These are phyloP conservation scores for Mercenaria mercenaria DNA, from an alignment of 1,140 invertebrate species.

Conservation along the genomic window DNA sequence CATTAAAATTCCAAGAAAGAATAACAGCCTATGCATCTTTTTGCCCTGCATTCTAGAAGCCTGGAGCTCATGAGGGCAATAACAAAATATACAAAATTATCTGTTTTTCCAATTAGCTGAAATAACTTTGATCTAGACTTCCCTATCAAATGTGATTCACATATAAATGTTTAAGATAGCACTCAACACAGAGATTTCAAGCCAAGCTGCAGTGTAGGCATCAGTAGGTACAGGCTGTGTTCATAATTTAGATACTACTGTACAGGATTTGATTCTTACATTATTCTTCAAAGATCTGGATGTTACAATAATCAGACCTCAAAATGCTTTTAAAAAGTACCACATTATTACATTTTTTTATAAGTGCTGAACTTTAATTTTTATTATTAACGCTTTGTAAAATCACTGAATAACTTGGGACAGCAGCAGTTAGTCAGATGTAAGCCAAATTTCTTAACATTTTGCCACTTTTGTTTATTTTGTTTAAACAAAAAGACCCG, in stretches of 20 bases:
- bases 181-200: not conserved
- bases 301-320: too few relatives aligned
- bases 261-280: too few relatives aligned
- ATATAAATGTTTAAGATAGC: conserved; percentile 38
- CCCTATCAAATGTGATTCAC: conserved; percentile 49
- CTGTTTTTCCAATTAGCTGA: conserved; percentile 59
- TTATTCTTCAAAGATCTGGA: too few relatives aligned
- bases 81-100: conserved; percentile 32
- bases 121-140: conserved; percentile 54
- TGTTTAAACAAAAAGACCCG: too few relatives aligned
- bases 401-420: too few relatives aligned
- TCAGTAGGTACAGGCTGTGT: not conserved
- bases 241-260: not conserved
- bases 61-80: not conserved
- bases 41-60: not conserved
- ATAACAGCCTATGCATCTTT: not conserved
- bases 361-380: too few relatives aligned
- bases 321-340: too few relatives aligned
- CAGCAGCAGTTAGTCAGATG: too few relatives aligned
- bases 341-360: too few relatives aligned
- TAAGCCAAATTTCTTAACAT: too few relatives aligned
- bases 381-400: too few relatives aligned
- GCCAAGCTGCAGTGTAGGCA: not conserved
- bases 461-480: too few relatives aligned
- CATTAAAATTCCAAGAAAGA: not conserved